Percentiles rank a stretch among this genome's conserved stretches.
phyloP scores from a whole-genome alignment of 2,113 vertebrate genomes.

The Neodon shergylaensis region DNA sequence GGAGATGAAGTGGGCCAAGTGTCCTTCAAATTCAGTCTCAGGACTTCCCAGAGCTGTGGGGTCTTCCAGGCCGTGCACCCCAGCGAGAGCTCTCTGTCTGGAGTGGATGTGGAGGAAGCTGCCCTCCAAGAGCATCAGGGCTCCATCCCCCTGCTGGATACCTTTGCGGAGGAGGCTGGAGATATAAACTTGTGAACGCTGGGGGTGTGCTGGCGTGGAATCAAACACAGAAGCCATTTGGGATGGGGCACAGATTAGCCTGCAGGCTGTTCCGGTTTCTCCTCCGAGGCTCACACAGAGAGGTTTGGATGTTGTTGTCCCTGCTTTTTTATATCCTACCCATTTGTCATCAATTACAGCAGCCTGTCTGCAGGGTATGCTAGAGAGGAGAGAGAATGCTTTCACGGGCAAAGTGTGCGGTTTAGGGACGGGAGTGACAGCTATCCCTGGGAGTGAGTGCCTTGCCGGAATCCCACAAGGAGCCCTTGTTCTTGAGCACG shows the following conservation, averaged over 20 bases:
- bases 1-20: background rate
- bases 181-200: background rate
- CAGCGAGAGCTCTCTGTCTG: background rate
- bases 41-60: background rate
- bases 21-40: background rate
- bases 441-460: too few relatives aligned
- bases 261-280: background rate
- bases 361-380: background rate
- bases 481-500: accelerated
- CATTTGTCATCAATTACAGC: conserved; percentile 42
- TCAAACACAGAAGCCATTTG: background rate
- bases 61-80: background rate
- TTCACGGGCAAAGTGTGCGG: background rate
- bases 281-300: background rate
- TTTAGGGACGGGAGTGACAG: background rate
- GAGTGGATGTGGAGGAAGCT: background rate
- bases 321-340: background rate
- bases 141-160: background rate
- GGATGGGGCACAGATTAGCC: background rate
- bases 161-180: background rate
- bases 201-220: background rate
- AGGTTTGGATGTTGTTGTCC: background rate
- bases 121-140: background rate
- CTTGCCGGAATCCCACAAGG: background rate
- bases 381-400: background rate